Evolutionary conservation across 1,140 invertebrate species (phyloP).

Genomic region (Branchinecta lynchi): DNA sequence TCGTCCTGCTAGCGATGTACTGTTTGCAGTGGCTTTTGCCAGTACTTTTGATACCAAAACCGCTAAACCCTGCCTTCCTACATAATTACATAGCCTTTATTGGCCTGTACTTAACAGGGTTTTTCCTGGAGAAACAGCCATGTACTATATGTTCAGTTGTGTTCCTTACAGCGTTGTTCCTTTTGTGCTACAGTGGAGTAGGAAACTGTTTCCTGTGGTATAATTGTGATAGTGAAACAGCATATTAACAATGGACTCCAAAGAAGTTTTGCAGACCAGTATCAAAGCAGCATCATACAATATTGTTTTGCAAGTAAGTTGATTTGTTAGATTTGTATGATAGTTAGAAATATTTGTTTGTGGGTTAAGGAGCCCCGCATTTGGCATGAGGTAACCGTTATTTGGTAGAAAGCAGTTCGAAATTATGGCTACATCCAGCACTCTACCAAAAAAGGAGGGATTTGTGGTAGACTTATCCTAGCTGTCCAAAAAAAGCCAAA

Average conservation of each 20-base stretch:
- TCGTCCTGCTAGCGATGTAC: conserved; percentile 52
- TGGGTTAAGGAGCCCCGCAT: too few relatives aligned
- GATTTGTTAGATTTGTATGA: too few relatives aligned
- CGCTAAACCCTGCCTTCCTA: conserved; percentile 78
- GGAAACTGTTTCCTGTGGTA: conserved; percentile 83
- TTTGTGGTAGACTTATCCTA: too few relatives aligned
- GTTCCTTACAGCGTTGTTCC: conserved; percentile 75
- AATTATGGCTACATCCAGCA: too few relatives aligned
- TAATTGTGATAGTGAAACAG: not conserved
- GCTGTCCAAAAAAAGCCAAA: too few relatives aligned
- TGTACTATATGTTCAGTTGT: conserved; percentile 91
- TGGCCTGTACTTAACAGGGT: conserved; percentile 66
- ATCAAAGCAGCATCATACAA: not conserved
- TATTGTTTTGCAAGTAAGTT: not conserved
- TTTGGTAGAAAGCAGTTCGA: too few relatives aligned
- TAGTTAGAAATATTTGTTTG: too few relatives aligned
- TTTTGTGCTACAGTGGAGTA: conserved; percentile 88
- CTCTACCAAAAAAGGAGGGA: too few relatives aligned
- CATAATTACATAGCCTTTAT: conserved; percentile 96
- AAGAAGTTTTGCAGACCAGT: not conserved
- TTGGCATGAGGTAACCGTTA: too few relatives aligned
- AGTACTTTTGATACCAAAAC: conserved; percentile 89
- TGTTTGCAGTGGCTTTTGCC: conserved; percentile 96
- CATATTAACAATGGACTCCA: conserved; percentile 4
- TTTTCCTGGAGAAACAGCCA: conserved; percentile 86